Evolutionary conservation across 2,797 vertebrate genomes (phyloP).

Genomic region (Linurgus olivaceus): DNA sequence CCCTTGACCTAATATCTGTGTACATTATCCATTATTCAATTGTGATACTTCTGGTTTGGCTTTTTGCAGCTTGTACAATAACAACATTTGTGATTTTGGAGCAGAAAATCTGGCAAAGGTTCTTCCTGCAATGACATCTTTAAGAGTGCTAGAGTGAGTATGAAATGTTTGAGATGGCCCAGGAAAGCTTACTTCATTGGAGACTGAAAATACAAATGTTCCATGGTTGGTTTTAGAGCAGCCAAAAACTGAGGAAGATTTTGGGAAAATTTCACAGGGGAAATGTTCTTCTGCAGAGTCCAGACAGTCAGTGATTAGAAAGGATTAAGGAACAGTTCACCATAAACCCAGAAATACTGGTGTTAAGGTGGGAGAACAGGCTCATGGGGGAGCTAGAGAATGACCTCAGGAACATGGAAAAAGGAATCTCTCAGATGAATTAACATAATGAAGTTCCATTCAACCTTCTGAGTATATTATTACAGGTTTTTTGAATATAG

Average conservation of each 20-base stretch:
- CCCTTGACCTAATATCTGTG: background rate
- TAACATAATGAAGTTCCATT: background rate
- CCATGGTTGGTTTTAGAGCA: background rate
- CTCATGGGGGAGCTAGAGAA: background rate
- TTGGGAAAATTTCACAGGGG: background rate
- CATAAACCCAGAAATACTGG: background rate
- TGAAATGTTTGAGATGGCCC: background rate
- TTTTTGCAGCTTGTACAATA: constrained; percentile 86
- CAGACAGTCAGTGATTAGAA: background rate
- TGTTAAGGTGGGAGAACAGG: background rate
- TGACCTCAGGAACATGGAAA: background rate
- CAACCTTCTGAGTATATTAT: background rate
- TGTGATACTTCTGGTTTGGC: background rate
- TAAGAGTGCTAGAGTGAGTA: constrained; percentile 87
- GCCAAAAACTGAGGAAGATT: background rate
- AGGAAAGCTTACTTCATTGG: background rate
- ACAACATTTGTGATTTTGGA: constrained; percentile 86
- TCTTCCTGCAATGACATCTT: constrained; percentile 83
- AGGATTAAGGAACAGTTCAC: background rate
- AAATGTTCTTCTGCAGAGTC: background rate
- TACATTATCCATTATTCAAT: background rate
- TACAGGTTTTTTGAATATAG: background rate
- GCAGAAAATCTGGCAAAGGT: constrained; percentile 84
- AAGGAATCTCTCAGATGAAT: background rate
- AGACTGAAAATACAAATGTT: background rate